Percentiles rank a stretch among this genome's conserved stretches.
Conservation (phyloP, 2,113 vertebrate genomes). For the Chaenocephalus aceratus region DNA sequence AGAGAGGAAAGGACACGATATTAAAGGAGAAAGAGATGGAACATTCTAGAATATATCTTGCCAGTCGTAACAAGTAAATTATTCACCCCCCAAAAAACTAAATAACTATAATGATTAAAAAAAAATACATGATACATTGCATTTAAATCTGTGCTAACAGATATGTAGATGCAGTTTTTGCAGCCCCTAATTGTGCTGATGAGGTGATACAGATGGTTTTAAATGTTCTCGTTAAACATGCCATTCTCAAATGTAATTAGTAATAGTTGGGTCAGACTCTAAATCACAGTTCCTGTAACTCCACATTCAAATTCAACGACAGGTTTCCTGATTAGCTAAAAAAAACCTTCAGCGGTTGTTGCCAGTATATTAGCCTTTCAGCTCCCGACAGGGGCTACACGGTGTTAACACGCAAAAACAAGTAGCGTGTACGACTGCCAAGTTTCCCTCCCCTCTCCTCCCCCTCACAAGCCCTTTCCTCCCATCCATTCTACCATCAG, state of each 20-base stretch:
- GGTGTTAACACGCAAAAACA: conserved; percentile 77
- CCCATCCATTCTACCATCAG: conserved; percentile 77
- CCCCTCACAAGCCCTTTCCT: conserved; percentile 42
- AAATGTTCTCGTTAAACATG: not conserved
- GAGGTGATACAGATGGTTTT: not conserved
- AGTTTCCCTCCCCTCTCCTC: conserved; percentile 30
- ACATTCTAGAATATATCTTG: not conserved
- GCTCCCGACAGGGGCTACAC: conserved; percentile 64
- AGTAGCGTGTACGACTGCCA: conserved; percentile 76
- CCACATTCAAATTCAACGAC: not conserved
- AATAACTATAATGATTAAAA: too few species aligned
- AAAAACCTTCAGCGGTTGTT: conserved; percentile 21
- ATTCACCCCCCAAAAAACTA: not conserved
- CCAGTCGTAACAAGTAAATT: too few species aligned
- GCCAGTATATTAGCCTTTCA: conserved; percentile 40
- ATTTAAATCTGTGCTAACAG: not conserved
- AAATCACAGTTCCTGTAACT: not conserved
- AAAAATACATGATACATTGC: not conserved
- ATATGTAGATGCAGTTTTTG: not conserved
- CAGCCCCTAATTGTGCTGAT: not conserved
- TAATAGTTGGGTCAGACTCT: not conserved
- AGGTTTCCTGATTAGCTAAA: conserved; percentile 39
- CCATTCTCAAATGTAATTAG: conserved; percentile 3
- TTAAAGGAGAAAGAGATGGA: not conserved
- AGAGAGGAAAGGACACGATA: too few species aligned